Conservation (phyloP, 2,113 vertebrate genomes). For the Pseudorhombus dupliciocellatus region DNA sequence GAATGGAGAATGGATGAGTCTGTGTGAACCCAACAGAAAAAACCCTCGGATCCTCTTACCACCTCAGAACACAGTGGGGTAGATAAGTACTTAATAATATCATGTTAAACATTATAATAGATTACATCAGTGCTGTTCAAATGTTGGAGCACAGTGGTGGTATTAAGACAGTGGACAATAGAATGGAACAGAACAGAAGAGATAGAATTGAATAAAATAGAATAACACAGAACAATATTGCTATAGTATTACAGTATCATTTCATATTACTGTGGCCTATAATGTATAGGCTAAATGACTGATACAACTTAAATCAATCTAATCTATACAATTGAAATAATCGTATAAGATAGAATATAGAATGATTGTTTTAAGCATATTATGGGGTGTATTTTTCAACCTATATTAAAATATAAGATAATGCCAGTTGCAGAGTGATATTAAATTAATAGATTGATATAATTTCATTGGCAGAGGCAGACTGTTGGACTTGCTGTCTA, state of each 20-base stretch:
- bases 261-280: neutral
- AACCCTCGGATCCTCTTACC: neutral
- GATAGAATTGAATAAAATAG: conserved; percentile 8
- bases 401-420: neutral
- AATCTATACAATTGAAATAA: neutral
- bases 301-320: neutral
- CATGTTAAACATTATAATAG: neutral
- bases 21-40: conserved; percentile 3
- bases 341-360: neutral
- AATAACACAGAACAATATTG: neutral
- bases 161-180: neutral
- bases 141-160: neutral
- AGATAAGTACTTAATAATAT: neutral
- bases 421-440: neutral
- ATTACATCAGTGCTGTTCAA: neutral
- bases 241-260: too few species aligned
- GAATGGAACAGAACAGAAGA: conserved; percentile 8
- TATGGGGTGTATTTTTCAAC: neutral
- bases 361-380: neutral
- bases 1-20: neutral
- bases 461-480: neutral
- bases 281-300: neutral
- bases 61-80: neutral
- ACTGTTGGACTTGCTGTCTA: too few species aligned
- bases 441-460: too few species aligned